These are phyloP conservation scores for Ashinkailepas kermadecensis DNA, from an alignment of 2,888 invertebrate genomes.

Conservation along the genomic window DNA sequence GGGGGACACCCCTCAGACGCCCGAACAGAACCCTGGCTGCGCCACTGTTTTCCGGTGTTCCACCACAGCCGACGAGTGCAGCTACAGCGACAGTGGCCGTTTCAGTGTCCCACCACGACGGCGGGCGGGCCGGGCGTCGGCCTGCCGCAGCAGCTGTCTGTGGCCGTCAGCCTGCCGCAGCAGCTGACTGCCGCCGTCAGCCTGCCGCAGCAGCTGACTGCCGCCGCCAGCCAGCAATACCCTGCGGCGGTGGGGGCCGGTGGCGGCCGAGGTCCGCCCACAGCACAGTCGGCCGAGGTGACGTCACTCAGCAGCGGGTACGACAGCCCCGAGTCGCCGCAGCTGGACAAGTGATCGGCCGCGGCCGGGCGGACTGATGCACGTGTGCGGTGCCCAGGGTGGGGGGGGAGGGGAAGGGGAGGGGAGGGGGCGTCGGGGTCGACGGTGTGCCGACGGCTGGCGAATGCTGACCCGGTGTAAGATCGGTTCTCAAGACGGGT, in stretches of 20 bases:
- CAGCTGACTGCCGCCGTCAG: neutral
- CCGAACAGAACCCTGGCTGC: no score
- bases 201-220: neutral
- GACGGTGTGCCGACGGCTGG: neutral
- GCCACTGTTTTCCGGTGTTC: no score
- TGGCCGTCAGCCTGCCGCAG: neutral
- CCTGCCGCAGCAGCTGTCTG: neutral
- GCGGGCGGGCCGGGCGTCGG: neutral
- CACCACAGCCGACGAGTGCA: no score
- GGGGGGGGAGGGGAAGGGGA: neutral
- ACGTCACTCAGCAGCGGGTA: slow-evolving; percentile 9
- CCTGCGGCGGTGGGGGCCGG: neutral
- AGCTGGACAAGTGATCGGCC: neutral
- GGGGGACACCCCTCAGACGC: no score
- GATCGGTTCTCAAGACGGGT: neutral
- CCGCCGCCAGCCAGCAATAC: neutral
- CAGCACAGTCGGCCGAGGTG: neutral
- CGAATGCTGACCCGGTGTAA: neutral
- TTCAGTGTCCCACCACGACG: neutral
- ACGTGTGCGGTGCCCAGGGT: neutral
- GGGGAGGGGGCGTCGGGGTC: neutral
- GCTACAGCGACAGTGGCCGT: neutral
- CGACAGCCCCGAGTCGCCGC: slow-evolving; percentile 7
- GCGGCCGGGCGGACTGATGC: neutral
- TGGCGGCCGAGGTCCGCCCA: neutral